Evolutionary conservation across 2,888 invertebrate species (phyloP).

Genomic region (Eumacrocentrus americanus): DNA sequence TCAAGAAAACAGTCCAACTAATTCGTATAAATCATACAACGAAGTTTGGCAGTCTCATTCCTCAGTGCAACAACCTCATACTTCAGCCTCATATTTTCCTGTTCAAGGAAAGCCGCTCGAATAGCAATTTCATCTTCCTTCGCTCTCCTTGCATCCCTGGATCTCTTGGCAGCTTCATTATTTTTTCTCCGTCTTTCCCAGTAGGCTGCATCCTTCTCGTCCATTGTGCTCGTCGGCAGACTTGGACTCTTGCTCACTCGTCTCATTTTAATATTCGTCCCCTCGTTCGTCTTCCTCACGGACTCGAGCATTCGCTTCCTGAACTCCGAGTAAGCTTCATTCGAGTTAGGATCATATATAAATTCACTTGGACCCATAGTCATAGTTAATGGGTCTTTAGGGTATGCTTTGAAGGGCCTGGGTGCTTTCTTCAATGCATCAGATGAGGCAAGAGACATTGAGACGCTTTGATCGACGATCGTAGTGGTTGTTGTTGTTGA

Average conservation of each 20-base stretch:
- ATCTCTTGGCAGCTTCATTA: slow-evolving; percentile 94
- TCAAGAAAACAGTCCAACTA: too few relatives aligned
- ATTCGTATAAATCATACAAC: slow-evolving; percentile 62
- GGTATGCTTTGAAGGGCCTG: slow-evolving; percentile 75
- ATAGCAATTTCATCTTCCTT: slow-evolving; percentile 94
- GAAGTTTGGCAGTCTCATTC: slow-evolving; percentile 68
- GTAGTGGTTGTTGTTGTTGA: slow-evolving; percentile 29
- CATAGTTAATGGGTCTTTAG: slow-evolving; percentile 71
- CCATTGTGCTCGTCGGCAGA: slow-evolving; percentile 43
- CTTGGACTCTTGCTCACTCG: slow-evolving; percentile 44
- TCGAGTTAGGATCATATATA: slow-evolving; percentile 66
- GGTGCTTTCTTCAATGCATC: slow-evolving; percentile 60
- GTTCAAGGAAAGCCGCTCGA: slow-evolving; percentile 84
- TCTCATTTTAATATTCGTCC: slow-evolving; percentile 77
- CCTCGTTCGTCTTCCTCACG: slow-evolving; percentile 70
- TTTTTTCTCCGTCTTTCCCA: slow-evolving; percentile 88
- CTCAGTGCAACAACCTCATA: slow-evolving; percentile 72
- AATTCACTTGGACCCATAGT: slow-evolving; percentile 64
- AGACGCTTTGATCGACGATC: slow-evolving; percentile 22
- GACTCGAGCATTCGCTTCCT: slow-evolving; percentile 72
- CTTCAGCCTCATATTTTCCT: slow-evolving; percentile 81
- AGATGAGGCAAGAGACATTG: slow-evolving; percentile 29
- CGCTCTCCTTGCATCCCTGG: slow-evolving; percentile 85
- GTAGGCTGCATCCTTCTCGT: slow-evolving; percentile 79
- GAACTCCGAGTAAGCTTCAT: slow-evolving; percentile 75